phyloP scores from a whole-genome alignment of 2,888 invertebrate genomes.

The Icerya purchasi region DNA sequence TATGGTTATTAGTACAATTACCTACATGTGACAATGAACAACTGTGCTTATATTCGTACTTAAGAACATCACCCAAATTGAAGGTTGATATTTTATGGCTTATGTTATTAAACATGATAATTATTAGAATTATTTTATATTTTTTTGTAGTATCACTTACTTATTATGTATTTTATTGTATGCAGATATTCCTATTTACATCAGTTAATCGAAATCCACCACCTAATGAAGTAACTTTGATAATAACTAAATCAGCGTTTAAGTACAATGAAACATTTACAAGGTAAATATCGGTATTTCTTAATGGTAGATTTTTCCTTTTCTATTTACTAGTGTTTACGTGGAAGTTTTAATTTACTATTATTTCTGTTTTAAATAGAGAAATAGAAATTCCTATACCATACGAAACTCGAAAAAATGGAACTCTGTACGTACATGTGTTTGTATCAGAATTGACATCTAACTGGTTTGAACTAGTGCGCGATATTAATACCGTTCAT shows the following conservation, averaged over 20 bases:
- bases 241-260: not conserved
- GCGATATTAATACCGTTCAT: constrained; percentile 25
- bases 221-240: not conserved
- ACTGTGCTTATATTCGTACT: not conserved
- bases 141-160: too few relatives aligned
- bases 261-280: not conserved
- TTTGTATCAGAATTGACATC: constrained; percentile 26
- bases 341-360: too few relatives aligned
- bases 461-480: constrained; percentile 12
- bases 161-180: not conserved
- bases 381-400: constrained; percentile 31
- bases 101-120: too few relatives aligned
- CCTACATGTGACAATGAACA: not conserved
- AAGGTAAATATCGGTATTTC: not conserved
- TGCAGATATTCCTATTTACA: not conserved
- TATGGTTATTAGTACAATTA: not conserved
- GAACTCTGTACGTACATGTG: constrained; percentile 58
- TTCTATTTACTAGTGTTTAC: not conserved
- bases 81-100: not conserved
- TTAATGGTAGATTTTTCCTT: not conserved
- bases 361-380: not conserved
- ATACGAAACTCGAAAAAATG: constrained; percentile 54
- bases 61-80: not conserved
- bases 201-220: not conserved
- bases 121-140: too few relatives aligned